Base-by-base conservation (phyloP, 2,888 invertebrate genomes). In the Tipula vernalis region DNA sequence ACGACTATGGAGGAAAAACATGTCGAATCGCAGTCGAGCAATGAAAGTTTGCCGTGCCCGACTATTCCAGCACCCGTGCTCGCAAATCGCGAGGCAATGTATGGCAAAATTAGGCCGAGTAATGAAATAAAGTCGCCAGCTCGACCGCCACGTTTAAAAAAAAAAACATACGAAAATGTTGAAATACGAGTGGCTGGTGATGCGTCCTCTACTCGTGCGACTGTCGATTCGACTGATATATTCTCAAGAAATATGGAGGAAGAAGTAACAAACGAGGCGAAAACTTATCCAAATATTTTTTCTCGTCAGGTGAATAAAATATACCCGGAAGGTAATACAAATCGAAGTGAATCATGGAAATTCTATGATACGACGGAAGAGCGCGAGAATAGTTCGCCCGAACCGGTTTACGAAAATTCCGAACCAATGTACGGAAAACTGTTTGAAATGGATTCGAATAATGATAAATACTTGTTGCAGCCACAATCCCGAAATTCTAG, bases 341-440 rank as follows among this genome's bases (percentile, higher is more conserved):
- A 91, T 86, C 90, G 91, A 41, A 91, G 91, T 88, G 90, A 91
- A 4, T 91, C 92, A 0, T 91, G 91, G 91, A 89, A 90, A 87
- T 91, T 91, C 84, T 90, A 89, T 86, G 90, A 89, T 15, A 90
- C 90, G 12, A 87, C 86, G 3, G 88, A 88, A 0, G 89, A 89
- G 15, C 87, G 87, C 15, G 83, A 71, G 57, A 57, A 83, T 0
- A 88, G 88, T 57, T 88, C 91, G 3, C 90, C 90, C 0, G 91
- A 91, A 83, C 91, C 92, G 1, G 85, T 92, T 10, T 91, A 91
- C 87, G 91, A 89, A 5, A 91, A 91, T 87, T 90, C 90, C 87
- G 91, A 91, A 86, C 90, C 90, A 2, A 90, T 91, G 18, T 91
- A 91, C 87, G 91, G 91, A 42, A 90, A 90, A 86, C 89, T 91